Base-by-base conservation (phyloP, 1,140 invertebrate genomes). In the Arion vulgaris region DNA sequence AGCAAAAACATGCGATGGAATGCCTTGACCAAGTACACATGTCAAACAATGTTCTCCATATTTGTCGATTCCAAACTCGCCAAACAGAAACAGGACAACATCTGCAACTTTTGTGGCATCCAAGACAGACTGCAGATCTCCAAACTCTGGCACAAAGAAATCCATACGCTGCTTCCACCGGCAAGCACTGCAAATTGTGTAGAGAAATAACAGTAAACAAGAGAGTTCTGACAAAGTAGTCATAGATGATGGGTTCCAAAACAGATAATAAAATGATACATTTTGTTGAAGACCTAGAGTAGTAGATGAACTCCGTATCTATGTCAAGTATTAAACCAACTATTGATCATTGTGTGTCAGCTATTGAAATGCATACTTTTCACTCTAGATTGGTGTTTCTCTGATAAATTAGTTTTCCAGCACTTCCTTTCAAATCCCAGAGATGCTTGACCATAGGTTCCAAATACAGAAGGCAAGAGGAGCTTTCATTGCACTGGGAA, bases 61-160 rank as follows among this genome's bases (percentile, higher is more conserved):
- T 71, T 94, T 93, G 93, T 97, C 96, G 73, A 97, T 93, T 45
- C 95, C 89, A 5, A 82, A 87, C 51, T 88, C 88, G 34, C 85
- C 95, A 95, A 87, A 95, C 5, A 97, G 88, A 91, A 97, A 95
- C 32, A 98, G 95, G 34, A 98, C 82, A 26, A 95, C 96, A 89
- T 97, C 96, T 66, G 95, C 95, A 38, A 97, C 94, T 94, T 98
- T 98, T 0, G 95, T 92, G 69, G 95, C 94, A 94, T 99, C 97
- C 73, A 98, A 91, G 1, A 95, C 93, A 72, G 94, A 94, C 88
- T 96, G 94, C 53, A 96, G 93, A 93, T 97, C 95, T 53, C 93
- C 93, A 69, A 93, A 90, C 75, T 95, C 94, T 62, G 96, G 95
- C 23, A 94, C 93, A 51, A 97, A 91, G 86, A 98, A 95, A 0